Evolutionary conservation across 2,113 vertebrate genomes (phyloP).

Genomic region (Alethe diademata): DNA sequence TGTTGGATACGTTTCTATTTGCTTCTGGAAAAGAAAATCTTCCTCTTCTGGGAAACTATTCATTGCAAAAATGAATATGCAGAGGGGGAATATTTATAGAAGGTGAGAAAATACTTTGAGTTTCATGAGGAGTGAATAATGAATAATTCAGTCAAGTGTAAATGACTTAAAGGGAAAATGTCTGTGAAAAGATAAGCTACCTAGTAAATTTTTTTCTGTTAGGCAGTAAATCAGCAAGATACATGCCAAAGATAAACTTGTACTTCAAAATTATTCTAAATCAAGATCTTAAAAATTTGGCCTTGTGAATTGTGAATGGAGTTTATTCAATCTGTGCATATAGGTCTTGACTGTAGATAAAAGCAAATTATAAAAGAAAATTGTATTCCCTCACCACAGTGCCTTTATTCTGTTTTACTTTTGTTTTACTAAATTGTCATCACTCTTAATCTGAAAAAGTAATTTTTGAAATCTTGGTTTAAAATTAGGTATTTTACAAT

Average conservation of each 20-base stretch:
- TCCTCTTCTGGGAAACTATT: conserved; percentile 16
- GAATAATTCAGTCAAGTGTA: conserved; percentile 6
- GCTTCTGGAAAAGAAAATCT: neutral
- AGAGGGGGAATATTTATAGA: conserved; percentile 19
- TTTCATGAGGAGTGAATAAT: conserved; percentile 30
- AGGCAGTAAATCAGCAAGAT: neutral
- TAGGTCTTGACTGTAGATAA: neutral
- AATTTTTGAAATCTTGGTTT: conserved; percentile 36
- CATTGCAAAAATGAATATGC: neutral
- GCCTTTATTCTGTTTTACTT: neutral
- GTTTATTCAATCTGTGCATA: neutral
- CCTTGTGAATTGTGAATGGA: neutral
- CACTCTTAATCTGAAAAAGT: conserved; percentile 27
- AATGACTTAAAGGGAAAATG: conserved; percentile 21
- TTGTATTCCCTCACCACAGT: neutral
- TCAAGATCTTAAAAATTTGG: neutral
- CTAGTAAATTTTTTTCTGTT: neutral
- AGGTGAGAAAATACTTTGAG: conserved; percentile 49
- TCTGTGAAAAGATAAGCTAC: conserved; percentile 19
- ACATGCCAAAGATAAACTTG: neutral
- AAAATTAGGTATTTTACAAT: conserved; percentile 46
- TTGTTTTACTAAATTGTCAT: neutral
- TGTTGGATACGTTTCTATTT: neutral
- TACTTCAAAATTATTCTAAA: neutral
- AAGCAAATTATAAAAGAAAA: neutral